A percentile compares a stretch with the other conserved stretches of the same genome.
These are phyloP conservation scores for Hyalella azteca DNA, from an alignment of 2,888 invertebrate genomes.

Conservation along the genomic window DNA sequence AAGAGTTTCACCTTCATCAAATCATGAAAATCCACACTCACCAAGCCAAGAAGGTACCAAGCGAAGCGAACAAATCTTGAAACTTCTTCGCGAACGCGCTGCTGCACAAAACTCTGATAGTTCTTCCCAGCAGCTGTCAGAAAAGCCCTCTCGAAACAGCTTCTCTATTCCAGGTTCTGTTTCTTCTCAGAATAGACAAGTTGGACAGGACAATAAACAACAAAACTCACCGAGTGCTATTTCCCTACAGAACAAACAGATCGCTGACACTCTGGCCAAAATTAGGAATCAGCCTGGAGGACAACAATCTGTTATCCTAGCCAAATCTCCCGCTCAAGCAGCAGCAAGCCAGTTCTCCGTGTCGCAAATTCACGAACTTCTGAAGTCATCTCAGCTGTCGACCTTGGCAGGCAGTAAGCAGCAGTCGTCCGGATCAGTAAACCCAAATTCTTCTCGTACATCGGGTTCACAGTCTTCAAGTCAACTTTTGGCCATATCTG, in stretches of 20 bases:
- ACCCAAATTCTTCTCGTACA: too few species aligned
- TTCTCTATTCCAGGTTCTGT: constrained; percentile 22
- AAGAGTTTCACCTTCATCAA: background rate
- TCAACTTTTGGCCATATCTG: background rate
- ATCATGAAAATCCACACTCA: background rate
- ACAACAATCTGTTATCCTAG: background rate
- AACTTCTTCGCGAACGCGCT: background rate
- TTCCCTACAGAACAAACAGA: constrained; percentile 9
- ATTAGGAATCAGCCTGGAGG: background rate
- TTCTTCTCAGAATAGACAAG: background rate
- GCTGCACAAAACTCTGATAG: background rate
- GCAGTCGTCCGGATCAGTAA: background rate
- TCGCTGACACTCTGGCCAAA: background rate
- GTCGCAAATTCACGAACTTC: background rate
- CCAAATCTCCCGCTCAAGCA: background rate
- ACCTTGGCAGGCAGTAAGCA: background rate
- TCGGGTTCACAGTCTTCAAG: too few species aligned
- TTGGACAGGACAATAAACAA: background rate
- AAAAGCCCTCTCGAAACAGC: background rate
- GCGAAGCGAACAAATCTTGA: background rate
- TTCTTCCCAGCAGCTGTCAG: background rate
- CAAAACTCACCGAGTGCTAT: background rate
- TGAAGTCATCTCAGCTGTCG: constrained; percentile 1
- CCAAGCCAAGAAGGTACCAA: background rate
- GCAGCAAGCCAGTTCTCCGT: background rate